Percentiles rank a stretch among this genome's conserved stretches.
Evolutionary conservation across 2,888 invertebrate species (phyloP).

Genomic region (Phoronis australis): DNA sequence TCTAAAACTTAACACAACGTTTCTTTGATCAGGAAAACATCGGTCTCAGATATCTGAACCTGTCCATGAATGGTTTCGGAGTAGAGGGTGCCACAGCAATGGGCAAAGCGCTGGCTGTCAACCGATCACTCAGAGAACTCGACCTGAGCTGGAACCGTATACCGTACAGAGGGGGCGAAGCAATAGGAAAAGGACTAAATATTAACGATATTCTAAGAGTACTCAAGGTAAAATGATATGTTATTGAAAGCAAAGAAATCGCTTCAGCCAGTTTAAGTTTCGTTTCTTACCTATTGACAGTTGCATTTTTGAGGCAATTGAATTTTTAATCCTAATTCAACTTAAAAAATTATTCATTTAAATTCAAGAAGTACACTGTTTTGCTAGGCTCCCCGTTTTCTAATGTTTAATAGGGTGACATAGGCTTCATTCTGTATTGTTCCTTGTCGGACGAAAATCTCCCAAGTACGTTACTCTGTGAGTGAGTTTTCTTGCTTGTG

Average conservation of each 20-base stretch:
- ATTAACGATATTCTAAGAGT: conserved; percentile 28
- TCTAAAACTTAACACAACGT: background rate
- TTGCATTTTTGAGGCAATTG: too few relatives aligned
- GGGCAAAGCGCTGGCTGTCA: conserved; percentile 32
- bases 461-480: too few relatives aligned
- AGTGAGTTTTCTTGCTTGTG: too few relatives aligned
- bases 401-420: too few relatives aligned
- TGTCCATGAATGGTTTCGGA: conserved; percentile 42
- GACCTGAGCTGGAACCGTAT: conserved; percentile 41
- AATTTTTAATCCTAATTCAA: too few relatives aligned
- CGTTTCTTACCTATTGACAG: too few relatives aligned
- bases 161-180: conserved; percentile 28
- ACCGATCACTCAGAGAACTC: conserved; percentile 33
- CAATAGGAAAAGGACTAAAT: conserved; percentile 28
- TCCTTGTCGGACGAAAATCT: too few relatives aligned
- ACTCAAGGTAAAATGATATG: conserved; percentile 18
- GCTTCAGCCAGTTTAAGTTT: background rate
- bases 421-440: too few relatives aligned
- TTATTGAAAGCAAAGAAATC: background rate
- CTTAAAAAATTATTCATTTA: too few relatives aligned
- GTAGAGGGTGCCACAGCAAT: conserved; percentile 30
- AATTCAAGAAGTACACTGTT: too few relatives aligned
- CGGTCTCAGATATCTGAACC: conserved; percentile 29
- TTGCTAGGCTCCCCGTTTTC: too few relatives aligned
- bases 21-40: conserved; percentile 38